phyloP scores from a whole-genome alignment of 2,888 invertebrate genomes.

The Drosophila cognata region DNA sequence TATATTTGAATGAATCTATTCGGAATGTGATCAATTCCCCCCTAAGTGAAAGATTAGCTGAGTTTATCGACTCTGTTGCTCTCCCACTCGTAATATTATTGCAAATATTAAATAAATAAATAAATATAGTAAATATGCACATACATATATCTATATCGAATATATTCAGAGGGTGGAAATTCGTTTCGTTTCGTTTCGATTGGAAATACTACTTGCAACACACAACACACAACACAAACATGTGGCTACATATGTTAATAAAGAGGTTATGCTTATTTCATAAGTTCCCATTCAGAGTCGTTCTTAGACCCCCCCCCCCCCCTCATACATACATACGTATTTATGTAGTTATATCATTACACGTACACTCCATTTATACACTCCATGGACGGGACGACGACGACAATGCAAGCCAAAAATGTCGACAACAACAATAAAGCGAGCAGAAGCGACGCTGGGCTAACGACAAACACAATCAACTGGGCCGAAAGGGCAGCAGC shows the following conservation, averaged over 20 bases:
- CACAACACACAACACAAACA: neutral
- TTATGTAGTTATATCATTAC: neutral
- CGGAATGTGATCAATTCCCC: neutral
- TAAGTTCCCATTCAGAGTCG: neutral
- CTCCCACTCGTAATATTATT: neutral
- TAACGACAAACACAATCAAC: conserved; percentile 66
- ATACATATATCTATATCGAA: neutral
- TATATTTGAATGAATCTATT: neutral
- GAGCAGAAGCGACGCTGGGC: conserved; percentile 10
- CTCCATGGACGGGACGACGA: neutral
- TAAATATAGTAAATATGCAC: neutral
- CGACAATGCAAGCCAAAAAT: neutral
- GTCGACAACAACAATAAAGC: neutral
- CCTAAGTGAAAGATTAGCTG: neutral
- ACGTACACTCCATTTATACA: conserved; percentile 1
- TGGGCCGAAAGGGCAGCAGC: conserved; percentile 40
- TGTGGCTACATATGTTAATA: neutral
- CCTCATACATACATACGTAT: neutral
- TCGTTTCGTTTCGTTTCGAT: neutral
- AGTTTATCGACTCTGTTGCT: no score
- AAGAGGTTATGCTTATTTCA: neutral
- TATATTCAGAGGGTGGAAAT: neutral
- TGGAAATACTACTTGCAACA: neutral
- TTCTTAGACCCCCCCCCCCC: neutral
- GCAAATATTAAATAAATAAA: neutral